Percentiles rank a stretch among this genome's conserved stretches.
Evolutionary conservation across 2,888 invertebrate genomes (phyloP).

Genomic region (Ellobium chinense): DNA sequence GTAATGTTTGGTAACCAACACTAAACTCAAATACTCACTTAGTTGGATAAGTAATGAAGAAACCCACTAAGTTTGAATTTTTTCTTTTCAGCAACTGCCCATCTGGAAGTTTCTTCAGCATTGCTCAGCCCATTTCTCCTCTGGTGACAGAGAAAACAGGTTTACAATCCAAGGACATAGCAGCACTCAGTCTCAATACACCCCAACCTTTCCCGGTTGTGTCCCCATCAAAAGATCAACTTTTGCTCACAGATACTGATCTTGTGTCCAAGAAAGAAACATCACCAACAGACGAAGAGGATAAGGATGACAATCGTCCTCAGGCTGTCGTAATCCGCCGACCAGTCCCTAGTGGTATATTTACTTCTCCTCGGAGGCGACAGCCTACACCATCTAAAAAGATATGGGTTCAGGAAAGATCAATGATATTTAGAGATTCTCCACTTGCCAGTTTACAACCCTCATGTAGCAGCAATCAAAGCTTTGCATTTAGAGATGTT

Average conservation of each 20-base stretch:
- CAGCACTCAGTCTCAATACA: neutral
- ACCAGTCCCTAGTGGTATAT: slow-evolving; percentile 44
- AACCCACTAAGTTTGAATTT: no score
- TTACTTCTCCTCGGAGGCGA: slow-evolving; percentile 45
- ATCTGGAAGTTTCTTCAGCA: neutral
- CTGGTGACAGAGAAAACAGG: slow-evolving; percentile 25
- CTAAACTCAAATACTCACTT: no score
- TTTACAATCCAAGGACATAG: neutral
- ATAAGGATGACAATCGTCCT: neutral
- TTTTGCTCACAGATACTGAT: slow-evolving; percentile 16
- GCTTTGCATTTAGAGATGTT: no score
- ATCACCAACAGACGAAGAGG: neutral
- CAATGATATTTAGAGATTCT: slow-evolving; percentile 51
- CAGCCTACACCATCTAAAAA: slow-evolving; percentile 42
- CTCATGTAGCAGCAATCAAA: neutral
- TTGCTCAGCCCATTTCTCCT: slow-evolving; percentile 5
- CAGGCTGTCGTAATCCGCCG: slow-evolving; percentile 52
- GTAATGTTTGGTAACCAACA: no score
- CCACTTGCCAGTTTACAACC: slow-evolving; percentile 51
- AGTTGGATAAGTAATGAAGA: no score
- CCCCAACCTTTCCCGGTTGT: neutral
- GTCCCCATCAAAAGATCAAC: neutral
- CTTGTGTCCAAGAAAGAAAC: neutral
- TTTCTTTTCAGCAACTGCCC: neutral
- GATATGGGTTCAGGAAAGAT: slow-evolving; percentile 33